Conservation (phyloP, 2,797 vertebrate genomes). For the Gymnocypris eckloni region DNA sequence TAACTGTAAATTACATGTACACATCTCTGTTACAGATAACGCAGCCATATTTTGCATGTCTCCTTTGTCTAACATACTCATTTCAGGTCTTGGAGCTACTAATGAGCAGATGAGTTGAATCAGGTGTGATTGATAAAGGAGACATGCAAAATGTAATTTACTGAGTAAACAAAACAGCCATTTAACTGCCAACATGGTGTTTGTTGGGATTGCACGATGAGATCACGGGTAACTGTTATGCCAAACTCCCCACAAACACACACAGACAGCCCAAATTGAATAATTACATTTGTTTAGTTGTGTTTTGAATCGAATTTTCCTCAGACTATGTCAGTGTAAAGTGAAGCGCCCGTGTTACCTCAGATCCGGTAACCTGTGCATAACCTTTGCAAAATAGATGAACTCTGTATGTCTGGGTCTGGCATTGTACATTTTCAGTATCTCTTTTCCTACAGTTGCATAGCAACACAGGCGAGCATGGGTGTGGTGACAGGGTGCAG, state of each 20-base stretch:
- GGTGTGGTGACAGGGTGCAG: conserved; percentile 63
- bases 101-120: too few relatives aligned
- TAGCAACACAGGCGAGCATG: conserved; percentile 68
- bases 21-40: too few relatives aligned
- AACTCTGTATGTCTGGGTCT: conserved; percentile 49
- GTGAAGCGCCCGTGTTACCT: not conserved
- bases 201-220: conserved; percentile 29
- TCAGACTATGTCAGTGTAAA: not conserved
- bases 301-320: conserved; percentile 20
- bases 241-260: conserved; percentile 29
- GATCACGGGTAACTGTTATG: conserved; percentile 31
- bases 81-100: too few relatives aligned
- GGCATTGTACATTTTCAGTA: conserved; percentile 55
- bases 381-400: conserved; percentile 57
- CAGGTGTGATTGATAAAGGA: too few relatives aligned
- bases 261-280: conserved; percentile 21
- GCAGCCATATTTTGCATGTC: too few relatives aligned
- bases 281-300: conserved; percentile 35
- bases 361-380: conserved; percentile 46
- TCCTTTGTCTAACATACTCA: too few relatives aligned
- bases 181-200: conserved; percentile 53
- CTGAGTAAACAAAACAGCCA: conserved; percentile 53
- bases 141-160: conserved; percentile 27
- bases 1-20: too few relatives aligned
- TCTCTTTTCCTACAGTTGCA: conserved; percentile 66